Conservation (phyloP, 2,113 vertebrate species). For the Notarius lentiginosus region DNA sequence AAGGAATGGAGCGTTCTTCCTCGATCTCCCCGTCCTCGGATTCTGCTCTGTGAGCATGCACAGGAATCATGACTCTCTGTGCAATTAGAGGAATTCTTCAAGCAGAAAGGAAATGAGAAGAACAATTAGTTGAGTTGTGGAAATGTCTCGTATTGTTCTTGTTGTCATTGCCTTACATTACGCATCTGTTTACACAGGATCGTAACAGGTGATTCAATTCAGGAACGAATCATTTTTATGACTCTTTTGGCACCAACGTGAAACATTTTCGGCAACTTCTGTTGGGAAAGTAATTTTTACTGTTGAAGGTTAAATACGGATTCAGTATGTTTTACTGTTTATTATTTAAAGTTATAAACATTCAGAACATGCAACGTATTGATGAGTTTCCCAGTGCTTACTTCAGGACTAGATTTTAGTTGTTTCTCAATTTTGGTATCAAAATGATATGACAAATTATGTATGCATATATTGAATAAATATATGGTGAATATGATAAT, state of each 20-base stretch:
- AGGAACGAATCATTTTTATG: background rate
- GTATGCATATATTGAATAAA: no score
- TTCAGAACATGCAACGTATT: background rate
- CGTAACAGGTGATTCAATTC: background rate
- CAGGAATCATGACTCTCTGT: background rate
- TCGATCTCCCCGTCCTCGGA: background rate
- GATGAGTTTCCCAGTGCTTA: background rate
- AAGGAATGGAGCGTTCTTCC: background rate
- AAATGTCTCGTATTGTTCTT: background rate
- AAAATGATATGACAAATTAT: background rate
- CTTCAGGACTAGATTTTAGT: background rate
- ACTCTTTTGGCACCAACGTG: background rate
- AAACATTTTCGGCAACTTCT: background rate
- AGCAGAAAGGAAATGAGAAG: background rate
- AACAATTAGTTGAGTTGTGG: background rate
- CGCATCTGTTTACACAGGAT: background rate
- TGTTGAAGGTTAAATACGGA: background rate
- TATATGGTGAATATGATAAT: no score
- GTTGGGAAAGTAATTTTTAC: background rate
- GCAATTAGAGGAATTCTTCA: background rate
- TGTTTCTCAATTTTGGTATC: background rate
- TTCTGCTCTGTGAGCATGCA: background rate
- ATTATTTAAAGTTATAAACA: background rate
- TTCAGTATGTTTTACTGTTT: no score
- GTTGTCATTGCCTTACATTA: background rate